Percentiles rank a stretch among this genome's conserved stretches.
Evolutionary conservation across 2,888 invertebrate genomes (phyloP).

Genomic region (Andrena haemorrhoa): DNA sequence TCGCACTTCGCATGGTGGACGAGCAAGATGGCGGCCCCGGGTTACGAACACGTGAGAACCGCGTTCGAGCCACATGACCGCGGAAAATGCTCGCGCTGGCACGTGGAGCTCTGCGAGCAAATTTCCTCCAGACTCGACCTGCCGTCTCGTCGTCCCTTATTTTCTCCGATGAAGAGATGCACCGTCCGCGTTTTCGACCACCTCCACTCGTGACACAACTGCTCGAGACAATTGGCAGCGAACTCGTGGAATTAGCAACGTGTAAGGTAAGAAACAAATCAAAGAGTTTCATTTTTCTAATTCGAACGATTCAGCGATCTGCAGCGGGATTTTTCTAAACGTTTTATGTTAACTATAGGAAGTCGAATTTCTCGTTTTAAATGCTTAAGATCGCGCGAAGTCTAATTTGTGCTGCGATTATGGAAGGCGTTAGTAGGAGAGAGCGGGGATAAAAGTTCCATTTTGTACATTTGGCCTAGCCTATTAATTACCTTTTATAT

Average conservation of each 20-base stretch:
- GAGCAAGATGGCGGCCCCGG: slow-evolving; percentile 68
- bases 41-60: slow-evolving; percentile 67
- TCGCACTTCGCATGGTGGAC: slow-evolving; percentile 69
- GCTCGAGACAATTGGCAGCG: not conserved
- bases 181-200: slow-evolving; percentile 4
- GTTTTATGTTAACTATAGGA: no score
- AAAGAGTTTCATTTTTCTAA: not conserved
- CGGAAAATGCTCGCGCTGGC: slow-evolving; percentile 28
- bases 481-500: no score
- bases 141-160: not conserved
- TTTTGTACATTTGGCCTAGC: no score
- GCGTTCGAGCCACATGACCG: slow-evolving; percentile 44
- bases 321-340: not conserved
- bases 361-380: no score
- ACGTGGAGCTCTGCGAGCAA: slow-evolving; percentile 3
- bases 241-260: not conserved
- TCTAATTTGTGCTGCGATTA: no score
- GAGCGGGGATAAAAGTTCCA: no score
- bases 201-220: not conserved
- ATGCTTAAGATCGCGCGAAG: no score
- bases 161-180: not conserved
- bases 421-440: no score
- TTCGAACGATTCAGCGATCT: not conserved
- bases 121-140: not conserved
- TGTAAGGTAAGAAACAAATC: slow-evolving; percentile 42